phyloP scores from a whole-genome alignment of 1,140 invertebrate species.

The Drosophila orosa region DNA sequence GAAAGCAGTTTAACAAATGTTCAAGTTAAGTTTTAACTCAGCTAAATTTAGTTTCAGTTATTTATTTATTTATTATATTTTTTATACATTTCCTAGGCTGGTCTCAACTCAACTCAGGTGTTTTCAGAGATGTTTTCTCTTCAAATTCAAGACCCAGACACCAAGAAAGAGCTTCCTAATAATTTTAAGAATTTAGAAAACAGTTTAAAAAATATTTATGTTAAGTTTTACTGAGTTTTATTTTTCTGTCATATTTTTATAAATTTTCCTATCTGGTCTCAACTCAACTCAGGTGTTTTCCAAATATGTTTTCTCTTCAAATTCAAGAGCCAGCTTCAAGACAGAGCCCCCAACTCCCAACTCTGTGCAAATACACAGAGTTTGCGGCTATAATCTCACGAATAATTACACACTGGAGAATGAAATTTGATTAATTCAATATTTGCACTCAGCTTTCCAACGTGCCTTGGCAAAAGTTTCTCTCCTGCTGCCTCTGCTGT shows the following conservation, averaged over 20 bases:
- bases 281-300: background rate
- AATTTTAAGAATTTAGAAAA: too few relatives aligned
- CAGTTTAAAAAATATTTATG: too few relatives aligned
- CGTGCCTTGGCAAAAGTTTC: slow-evolving; percentile 51
- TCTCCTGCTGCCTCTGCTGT: background rate
- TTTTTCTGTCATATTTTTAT: too few relatives aligned
- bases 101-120: too few relatives aligned
- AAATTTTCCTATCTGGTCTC: too few relatives aligned
- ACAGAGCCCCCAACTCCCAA: background rate
- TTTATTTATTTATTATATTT: too few relatives aligned
- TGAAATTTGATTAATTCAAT: slow-evolving; percentile 79
- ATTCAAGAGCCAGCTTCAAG: background rate
- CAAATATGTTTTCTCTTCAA: background rate
- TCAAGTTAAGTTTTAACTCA: too few relatives aligned
- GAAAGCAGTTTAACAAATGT: too few relatives aligned
- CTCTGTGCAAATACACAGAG: slow-evolving; percentile 36
- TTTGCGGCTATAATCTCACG: slow-evolving; percentile 56
- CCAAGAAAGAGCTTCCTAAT: background rate
- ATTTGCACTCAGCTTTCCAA: slow-evolving; percentile 49
- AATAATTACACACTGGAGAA: slow-evolving; percentile 66
- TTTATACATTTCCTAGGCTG: too few relatives aligned
- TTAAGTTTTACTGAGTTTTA: too few relatives aligned
- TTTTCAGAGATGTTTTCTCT: background rate
- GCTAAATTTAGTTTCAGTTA: too few relatives aligned
- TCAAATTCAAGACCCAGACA: background rate